Percentiles rank a stretch among this genome's conserved stretches.
phyloP scores from a whole-genome alignment of 2,888 invertebrate species.

The Ophion slaviceki region DNA sequence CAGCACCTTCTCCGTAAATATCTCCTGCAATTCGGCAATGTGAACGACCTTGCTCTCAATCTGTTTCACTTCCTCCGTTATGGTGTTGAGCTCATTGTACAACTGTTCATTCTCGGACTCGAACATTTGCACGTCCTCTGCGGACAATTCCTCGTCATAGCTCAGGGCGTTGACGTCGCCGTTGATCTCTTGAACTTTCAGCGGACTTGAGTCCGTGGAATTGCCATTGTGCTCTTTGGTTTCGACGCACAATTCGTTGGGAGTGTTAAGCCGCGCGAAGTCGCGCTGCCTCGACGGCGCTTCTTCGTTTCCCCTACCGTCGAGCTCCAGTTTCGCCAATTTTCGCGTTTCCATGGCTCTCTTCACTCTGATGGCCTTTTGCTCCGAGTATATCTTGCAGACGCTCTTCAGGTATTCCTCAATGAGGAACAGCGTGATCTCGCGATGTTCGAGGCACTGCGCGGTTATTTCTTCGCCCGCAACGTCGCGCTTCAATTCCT shows the following conservation, averaged over 20 bases:
- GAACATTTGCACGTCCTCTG: constrained; percentile 96
- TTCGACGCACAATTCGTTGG: constrained; percentile 66
- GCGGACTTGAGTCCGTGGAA: constrained; percentile 74
- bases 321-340: constrained; percentile 88
- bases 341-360: constrained; percentile 93
- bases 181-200: constrained; percentile 80
- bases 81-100: constrained; percentile 93
- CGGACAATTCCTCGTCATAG: constrained; percentile 89
- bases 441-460: constrained; percentile 92
- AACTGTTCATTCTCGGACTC: constrained; percentile 95
- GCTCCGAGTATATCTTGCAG: constrained; percentile 94
- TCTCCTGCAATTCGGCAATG: constrained; percentile 97
- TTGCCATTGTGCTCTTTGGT: constrained; percentile 29
- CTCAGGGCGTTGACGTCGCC: constrained; percentile 73
- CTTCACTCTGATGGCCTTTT: constrained; percentile 94
- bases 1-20: constrained; percentile 97
- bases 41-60: constrained; percentile 97
- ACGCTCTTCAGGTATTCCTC: constrained; percentile 93
- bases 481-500: constrained; percentile 89
- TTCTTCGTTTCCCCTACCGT: constrained; percentile 74
- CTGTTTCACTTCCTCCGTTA: constrained; percentile 95
- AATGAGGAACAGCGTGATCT: constrained; percentile 90
- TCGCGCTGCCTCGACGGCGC: background rate
- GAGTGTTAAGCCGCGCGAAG: constrained; percentile 72
- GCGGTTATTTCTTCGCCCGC: constrained; percentile 83